These are phyloP conservation scores for Macquaria australasica DNA, from an alignment of 2,113 vertebrate species.

Conservation along the genomic window DNA sequence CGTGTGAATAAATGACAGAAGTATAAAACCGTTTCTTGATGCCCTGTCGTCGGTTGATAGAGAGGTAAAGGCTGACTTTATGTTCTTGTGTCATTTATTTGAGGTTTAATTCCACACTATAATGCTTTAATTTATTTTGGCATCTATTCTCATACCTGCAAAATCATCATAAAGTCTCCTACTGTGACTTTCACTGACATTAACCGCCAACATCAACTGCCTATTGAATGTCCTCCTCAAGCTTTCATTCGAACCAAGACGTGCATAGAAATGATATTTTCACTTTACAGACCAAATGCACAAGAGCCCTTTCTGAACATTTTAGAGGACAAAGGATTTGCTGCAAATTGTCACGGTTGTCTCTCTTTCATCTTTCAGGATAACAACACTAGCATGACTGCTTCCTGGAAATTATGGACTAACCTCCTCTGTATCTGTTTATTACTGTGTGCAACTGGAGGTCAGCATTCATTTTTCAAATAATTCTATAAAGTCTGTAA, in stretches of 20 bases:
- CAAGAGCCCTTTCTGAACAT: not conserved
- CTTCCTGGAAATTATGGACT: conserved; percentile 39
- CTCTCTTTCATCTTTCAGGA: conserved; percentile 40
- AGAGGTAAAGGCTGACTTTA: not conserved
- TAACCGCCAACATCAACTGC: not conserved
- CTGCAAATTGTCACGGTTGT: not conserved
- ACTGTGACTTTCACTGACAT: not conserved
- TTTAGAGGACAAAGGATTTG: not conserved
- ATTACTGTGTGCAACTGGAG: conserved; percentile 53
- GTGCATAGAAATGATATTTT: not conserved
- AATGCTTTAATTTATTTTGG: not conserved
- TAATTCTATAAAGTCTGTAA: not conserved
- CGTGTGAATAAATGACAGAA: not conserved
- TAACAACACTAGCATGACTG: conserved; percentile 43
- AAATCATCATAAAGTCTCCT: not conserved
- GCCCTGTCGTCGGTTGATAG: not conserved
- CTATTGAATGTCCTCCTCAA: not conserved
- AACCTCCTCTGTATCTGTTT: conserved; percentile 20
- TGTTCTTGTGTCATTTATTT: not conserved
- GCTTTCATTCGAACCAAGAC: not conserved
- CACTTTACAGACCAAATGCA: not conserved
- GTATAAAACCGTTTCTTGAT: not conserved
- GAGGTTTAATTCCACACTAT: not conserved
- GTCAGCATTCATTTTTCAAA: conserved; percentile 47
- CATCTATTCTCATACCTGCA: not conserved